Conservation (phyloP, 2,113 vertebrate genomes). For the Lophius piscatorius region DNA sequence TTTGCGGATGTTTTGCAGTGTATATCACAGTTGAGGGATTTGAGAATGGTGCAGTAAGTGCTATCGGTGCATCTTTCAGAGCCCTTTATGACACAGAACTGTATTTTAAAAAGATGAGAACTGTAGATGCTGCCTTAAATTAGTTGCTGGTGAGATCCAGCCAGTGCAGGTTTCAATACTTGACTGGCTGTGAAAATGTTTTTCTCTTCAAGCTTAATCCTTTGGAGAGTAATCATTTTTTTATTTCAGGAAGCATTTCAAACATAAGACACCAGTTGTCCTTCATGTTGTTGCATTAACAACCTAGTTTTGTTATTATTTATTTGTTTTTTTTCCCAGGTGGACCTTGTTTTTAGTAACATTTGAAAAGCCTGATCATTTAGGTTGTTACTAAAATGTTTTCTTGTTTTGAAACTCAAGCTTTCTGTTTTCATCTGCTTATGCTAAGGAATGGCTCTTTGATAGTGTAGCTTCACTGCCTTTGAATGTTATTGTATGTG, state of each 20-base stretch:
- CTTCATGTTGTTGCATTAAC: constrained; percentile 32
- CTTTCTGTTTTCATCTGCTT: constrained; percentile 51
- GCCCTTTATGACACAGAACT: constrained; percentile 52
- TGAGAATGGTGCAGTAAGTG: constrained; percentile 1
- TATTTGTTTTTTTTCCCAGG: constrained; percentile 21
- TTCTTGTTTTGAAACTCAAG: constrained; percentile 34
- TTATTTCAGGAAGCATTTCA: constrained; percentile 8
- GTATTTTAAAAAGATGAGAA: constrained; percentile 63
- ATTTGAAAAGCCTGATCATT: constrained; percentile 22
- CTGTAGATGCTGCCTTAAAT: constrained; percentile 72
- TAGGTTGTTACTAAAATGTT: constrained; percentile 45
- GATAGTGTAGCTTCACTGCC: constrained; percentile 70
- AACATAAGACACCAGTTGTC: constrained; percentile 38
- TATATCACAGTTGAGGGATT: constrained; percentile 29
- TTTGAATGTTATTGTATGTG: constrained; percentile 35
- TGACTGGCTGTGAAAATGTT: constrained; percentile 17
- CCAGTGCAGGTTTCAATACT: constrained; percentile 37
- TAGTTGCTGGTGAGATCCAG: constrained; percentile 58
- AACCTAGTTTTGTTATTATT: constrained; percentile 67
- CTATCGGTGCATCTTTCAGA: constrained; percentile 17
- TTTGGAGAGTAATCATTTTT: constrained; percentile 50
- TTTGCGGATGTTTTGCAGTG: constrained; percentile 50
- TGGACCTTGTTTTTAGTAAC: constrained; percentile 55
- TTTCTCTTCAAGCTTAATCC: constrained; percentile 62
- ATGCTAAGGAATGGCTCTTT: constrained; percentile 46